Evolutionary conservation across 2,888 invertebrate species (phyloP).

Genomic region (Drosophila neutralis): DNA sequence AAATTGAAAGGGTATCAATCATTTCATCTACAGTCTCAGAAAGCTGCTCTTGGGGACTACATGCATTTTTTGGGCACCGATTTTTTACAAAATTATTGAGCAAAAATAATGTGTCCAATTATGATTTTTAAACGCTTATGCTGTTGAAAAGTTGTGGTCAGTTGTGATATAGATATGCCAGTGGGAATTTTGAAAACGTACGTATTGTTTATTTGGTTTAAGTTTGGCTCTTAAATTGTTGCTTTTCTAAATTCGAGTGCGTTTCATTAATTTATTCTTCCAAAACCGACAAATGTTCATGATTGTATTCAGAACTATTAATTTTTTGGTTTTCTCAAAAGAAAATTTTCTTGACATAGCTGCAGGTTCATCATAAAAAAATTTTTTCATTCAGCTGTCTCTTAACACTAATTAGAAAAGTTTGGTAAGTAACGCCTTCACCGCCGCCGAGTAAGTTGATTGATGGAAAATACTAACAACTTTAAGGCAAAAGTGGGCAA

Average conservation of each 20-base stretch:
- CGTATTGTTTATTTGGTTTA: neutral
- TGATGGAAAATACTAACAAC: constrained; percentile 40
- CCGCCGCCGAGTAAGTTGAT: constrained; percentile 28
- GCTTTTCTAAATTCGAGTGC: neutral
- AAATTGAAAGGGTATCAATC: constrained; percentile 8
- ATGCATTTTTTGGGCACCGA: too few relatives aligned
- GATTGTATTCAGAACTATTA: constrained; percentile 3
- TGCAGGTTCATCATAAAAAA: constrained; percentile 17
- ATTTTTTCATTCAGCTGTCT: neutral
- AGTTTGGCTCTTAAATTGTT: too few relatives aligned
- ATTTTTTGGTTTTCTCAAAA: constrained; percentile 4
- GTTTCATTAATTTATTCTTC: neutral
- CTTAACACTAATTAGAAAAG: constrained; percentile 53
- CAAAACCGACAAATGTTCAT: neutral
- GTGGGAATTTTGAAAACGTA: neutral
- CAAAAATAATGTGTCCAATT: neutral
- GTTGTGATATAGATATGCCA: neutral
- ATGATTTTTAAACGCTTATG: too few relatives aligned
- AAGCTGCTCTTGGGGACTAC: neutral
- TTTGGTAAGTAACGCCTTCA: constrained; percentile 32
- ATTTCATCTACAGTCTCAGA: neutral
- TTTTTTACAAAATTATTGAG: too few relatives aligned
- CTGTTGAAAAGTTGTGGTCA: neutral
- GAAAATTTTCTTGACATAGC: constrained; percentile 6
- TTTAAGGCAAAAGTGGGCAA: constrained; percentile 4